Evolutionary conservation across 2,797 vertebrate genomes (phyloP).

Genomic region (Strix occidentalis): DNA sequence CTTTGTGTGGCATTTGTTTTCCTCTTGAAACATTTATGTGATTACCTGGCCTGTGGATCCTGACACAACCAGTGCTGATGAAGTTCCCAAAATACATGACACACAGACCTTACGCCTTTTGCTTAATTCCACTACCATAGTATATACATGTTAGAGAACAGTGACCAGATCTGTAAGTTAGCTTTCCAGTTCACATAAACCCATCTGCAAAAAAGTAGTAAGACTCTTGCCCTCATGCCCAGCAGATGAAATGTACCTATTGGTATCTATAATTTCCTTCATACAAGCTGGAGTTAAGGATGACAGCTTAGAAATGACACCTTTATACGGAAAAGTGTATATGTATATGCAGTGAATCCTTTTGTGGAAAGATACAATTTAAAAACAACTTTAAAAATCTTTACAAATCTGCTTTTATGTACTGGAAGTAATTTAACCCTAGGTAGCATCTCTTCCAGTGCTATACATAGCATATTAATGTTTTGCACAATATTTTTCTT

Average conservation of each 20-base stretch:
- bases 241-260: not conserved
- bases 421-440: not conserved
- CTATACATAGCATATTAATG: not conserved
- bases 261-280: not conserved
- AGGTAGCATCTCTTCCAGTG: not conserved
- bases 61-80: not conserved
- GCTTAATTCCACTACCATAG: not conserved
- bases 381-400: not conserved
- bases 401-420: not conserved
- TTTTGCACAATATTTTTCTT: not conserved
- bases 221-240: not conserved
- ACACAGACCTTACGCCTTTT: accelerated
- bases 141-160: not conserved
- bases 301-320: not conserved
- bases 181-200: not conserved
- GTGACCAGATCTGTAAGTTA: not conserved
- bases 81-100: not conserved
- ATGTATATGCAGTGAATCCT: not conserved
- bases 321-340: not conserved
- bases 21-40: not conserved
- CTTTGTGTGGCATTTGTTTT: not conserved
- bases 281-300: not conserved
- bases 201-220: not conserved
- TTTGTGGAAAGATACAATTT: not conserved
- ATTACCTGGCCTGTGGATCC: not conserved